Evolutionary conservation across 1,140 invertebrate genomes (phyloP).

Genomic region (Leptinotarsa defecta): DNA sequence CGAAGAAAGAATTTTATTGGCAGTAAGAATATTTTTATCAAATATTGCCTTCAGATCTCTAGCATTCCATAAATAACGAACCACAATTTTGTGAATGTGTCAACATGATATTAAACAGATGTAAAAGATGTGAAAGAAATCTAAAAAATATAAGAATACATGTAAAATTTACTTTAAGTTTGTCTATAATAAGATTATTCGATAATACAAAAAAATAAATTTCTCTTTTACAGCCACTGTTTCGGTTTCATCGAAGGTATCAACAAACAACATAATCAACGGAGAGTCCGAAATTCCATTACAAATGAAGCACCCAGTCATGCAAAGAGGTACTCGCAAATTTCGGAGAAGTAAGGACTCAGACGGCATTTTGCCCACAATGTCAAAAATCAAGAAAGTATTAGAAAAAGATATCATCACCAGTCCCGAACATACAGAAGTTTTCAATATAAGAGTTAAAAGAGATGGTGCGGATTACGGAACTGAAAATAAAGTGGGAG

Average conservation of each 20-base stretch:
- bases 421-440: slow-evolving; percentile 42
- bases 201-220: too few relatives aligned
- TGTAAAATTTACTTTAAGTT: too few relatives aligned
- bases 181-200: too few relatives aligned
- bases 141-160: too few relatives aligned
- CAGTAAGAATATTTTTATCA: too few relatives aligned
- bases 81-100: too few relatives aligned
- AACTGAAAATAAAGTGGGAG: slow-evolving; percentile 20
- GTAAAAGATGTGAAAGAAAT: too few relatives aligned
- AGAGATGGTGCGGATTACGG: slow-evolving; percentile 11
- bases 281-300: slow-evolving; percentile 26
- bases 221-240: slow-evolving; percentile 29
- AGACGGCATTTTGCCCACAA: not conserved
- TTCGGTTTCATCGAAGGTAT: slow-evolving; percentile 29
- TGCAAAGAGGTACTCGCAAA: not conserved
- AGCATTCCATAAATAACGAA: too few relatives aligned
- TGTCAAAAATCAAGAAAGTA: not conserved
- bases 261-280: slow-evolving; percentile 29
- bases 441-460: slow-evolving; percentile 42
- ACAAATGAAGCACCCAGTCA: not conserved
- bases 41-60: too few relatives aligned
- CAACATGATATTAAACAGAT: too few relatives aligned
- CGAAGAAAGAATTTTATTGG: too few relatives aligned
- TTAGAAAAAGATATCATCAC: slow-evolving; percentile 33
- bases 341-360: not conserved